Base-by-base conservation (phyloP, 2,888 invertebrate species). In the Scaptomyza flava region DNA sequence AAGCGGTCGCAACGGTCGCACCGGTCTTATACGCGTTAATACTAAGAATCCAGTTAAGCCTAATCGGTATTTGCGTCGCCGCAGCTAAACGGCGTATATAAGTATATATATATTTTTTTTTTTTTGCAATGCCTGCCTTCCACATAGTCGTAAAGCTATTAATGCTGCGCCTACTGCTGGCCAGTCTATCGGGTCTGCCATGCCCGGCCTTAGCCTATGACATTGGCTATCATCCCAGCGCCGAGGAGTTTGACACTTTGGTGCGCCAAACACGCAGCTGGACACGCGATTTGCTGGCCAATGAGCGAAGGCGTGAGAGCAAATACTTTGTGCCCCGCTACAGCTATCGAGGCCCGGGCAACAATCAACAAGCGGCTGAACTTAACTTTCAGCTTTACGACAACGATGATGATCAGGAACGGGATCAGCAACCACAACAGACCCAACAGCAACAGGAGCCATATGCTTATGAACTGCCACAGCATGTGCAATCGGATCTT, bases 181-280 rank as follows among this genome's bases (percentile, higher is more conserved):
- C 72, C 57, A 74, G 67, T 56, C 53, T 69, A 1, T 66, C 64
- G 43, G 72, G 72, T 30, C 77, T 72, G 60, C 38, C 67, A 14
- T 41, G 9, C 38, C 12, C 14, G 27, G n/a, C 6, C 6, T 34
- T 31, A 12, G 79, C 74, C 51, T 90, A 90, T 41, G 89, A 90
- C 51, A 89, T 81, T 47, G 91, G 90, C 54, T 91, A 91, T 68
- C 89, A 91, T 80, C 90, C 91, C 23, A 91, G 91, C 58, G 91
- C 90, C 53, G 91, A 91, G 58, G 91, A 91, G 70, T 89, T 89
- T 45, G 91, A 91, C 68, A 81, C 79, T 54, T 51, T 87, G 3
- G 50, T 89, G 56, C 77, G 89, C 3, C 87, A 84, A 30, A 84
- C 87, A 7, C 72, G 75, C 17, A 86, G 73, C 7, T 91, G 90